These are phyloP conservation scores for Tinamus major DNA, from an alignment of 2,797 vertebrate species.

Conservation along the genomic window DNA sequence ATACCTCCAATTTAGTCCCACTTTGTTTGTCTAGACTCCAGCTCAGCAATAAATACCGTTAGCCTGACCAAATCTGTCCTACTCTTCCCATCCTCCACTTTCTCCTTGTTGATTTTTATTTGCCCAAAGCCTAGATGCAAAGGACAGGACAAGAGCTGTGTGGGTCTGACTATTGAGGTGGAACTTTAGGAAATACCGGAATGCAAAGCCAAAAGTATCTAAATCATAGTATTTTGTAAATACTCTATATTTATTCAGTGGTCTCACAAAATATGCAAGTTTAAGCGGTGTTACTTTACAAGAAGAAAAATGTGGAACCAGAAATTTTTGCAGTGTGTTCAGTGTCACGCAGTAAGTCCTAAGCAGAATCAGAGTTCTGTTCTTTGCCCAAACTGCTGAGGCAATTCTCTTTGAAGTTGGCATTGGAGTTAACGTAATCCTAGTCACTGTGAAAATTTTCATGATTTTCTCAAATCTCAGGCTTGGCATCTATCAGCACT, in stretches of 20 bases:
- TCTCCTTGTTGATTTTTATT: background rate
- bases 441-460: background rate
- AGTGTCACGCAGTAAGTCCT: background rate
- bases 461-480: background rate
- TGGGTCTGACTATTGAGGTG: background rate
- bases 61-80: background rate
- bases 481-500: background rate
- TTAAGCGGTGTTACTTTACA: background rate
- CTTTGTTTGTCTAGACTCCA: background rate
- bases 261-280: background rate
- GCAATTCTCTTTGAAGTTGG: background rate
- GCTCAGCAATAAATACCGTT: background rate
- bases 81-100: background rate
- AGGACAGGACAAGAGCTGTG: background rate
- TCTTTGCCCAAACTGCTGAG: background rate
- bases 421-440: background rate
- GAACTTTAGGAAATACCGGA: background rate
- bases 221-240: background rate
- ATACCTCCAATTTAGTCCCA: background rate
- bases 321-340: background rate
- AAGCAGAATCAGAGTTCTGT: background rate
- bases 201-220: background rate
- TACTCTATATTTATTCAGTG: background rate
- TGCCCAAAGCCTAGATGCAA: background rate
- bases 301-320: background rate